These are phyloP conservation scores for Gari tellinella DNA, from an alignment of 2,888 invertebrate species.

Conservation along the genomic window DNA sequence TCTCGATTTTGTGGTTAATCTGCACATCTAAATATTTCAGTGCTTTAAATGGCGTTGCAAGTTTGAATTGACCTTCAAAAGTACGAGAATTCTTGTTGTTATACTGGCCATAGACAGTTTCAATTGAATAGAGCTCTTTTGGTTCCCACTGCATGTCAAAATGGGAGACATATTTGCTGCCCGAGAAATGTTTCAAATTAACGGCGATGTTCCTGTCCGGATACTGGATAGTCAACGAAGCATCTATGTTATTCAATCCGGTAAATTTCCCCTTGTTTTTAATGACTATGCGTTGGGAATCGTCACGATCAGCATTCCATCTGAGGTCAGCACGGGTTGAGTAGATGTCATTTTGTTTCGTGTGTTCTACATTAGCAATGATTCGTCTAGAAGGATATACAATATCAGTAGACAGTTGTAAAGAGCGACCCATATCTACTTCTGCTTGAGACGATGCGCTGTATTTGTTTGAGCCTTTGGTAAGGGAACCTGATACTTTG, in stretches of 20 bases:
- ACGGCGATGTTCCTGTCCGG: slow-evolving; percentile 50
- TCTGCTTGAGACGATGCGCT: slow-evolving; percentile 48
- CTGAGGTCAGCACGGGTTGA: slow-evolving; percentile 57
- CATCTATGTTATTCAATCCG: slow-evolving; percentile 45
- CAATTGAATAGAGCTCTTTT: slow-evolving; percentile 50
- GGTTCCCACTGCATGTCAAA: slow-evolving; percentile 58
- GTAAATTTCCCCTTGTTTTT: slow-evolving; percentile 47
- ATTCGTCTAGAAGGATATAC: slow-evolving; percentile 62
- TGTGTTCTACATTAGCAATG: slow-evolving; percentile 57
- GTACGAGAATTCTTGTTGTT: slow-evolving; percentile 21
- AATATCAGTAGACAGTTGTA: slow-evolving; percentile 59
- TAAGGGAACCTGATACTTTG: slow-evolving; percentile 42
- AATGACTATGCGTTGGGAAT: slow-evolving; percentile 45
- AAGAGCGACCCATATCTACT: slow-evolving; percentile 24
- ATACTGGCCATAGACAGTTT: slow-evolving; percentile 51
- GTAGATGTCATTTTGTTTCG: slow-evolving; percentile 40
- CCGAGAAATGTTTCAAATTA: slow-evolving; percentile 55
- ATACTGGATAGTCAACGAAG: slow-evolving; percentile 50
- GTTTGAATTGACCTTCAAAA: slow-evolving; percentile 44
- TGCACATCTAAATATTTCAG: slow-evolving; percentile 38
- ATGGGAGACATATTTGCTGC: slow-evolving; percentile 55
- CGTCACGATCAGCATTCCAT: slow-evolving; percentile 72
- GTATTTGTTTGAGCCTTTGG: slow-evolving; percentile 54
- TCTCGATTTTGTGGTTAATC: slow-evolving; percentile 49
- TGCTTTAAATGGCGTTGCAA: slow-evolving; percentile 55